These are phyloP conservation scores for Micrasema minimum DNA, from an alignment of 1,140 invertebrate species.

Conservation along the genomic window DNA sequence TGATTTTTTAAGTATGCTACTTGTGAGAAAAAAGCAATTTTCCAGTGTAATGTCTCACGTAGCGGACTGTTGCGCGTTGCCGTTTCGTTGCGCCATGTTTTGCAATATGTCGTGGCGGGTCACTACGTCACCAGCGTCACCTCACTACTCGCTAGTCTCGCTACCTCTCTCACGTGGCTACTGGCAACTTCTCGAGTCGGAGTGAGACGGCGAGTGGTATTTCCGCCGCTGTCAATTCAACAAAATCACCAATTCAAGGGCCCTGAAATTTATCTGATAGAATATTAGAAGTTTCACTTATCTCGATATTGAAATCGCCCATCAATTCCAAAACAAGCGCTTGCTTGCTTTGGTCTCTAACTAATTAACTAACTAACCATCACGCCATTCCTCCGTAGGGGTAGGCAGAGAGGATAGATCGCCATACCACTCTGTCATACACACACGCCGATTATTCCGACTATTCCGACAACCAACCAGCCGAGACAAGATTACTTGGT, in stretches of 20 bases:
- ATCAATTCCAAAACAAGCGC: too few relatives aligned
- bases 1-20: too few relatives aligned
- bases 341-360: too few relatives aligned
- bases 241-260: conserved; percentile 6
- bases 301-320: conserved; percentile 11
- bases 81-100: conserved; percentile 15
- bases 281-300: conserved; percentile 24
- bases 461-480: too few relatives aligned
- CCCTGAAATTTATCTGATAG: conserved; percentile 13
- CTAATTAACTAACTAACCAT: too few relatives aligned
- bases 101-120: not conserved
- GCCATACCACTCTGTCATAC: too few relatives aligned
- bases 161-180: not conserved
- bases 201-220: conserved; percentile 10
- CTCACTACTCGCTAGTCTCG: not conserved
- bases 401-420: too few relatives aligned
- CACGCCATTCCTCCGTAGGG: too few relatives aligned
- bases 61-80: not conserved
- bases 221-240: not conserved
- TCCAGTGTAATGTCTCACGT: not conserved
- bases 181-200: not conserved
- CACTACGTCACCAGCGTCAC: conserved; percentile 22
- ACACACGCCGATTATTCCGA: too few relatives aligned
- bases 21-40: too few relatives aligned
- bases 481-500: too few relatives aligned